phyloP scores from a whole-genome alignment of 1,140 invertebrate species.

The Calycopis cecrops region DNA sequence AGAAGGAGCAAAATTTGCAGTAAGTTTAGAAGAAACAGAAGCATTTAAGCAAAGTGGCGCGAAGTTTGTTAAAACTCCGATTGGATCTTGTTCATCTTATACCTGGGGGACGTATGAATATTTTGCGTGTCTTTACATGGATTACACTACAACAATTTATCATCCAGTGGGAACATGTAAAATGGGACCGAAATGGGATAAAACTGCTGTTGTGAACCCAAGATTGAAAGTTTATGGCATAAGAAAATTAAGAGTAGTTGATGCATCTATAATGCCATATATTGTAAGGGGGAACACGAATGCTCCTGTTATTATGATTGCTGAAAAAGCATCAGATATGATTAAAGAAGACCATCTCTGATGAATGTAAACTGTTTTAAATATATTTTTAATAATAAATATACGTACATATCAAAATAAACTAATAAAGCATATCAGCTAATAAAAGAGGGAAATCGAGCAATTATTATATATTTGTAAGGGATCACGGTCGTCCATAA shows the following conservation, averaged over 20 bases:
- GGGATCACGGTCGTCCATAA: too few species aligned
- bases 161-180: slow-evolving; percentile 85
- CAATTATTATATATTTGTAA: too few species aligned
- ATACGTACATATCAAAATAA: too few species aligned
- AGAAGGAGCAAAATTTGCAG: slow-evolving; percentile 55
- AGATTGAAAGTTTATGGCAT: slow-evolving; percentile 81
- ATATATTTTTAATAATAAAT: too few species aligned
- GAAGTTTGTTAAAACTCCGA: too few species aligned
- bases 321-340: slow-evolving; percentile 84
- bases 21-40: slow-evolving; percentile 56
- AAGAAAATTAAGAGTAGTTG: slow-evolving; percentile 80
- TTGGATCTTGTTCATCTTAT: slow-evolving; percentile 13
- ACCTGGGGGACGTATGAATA: slow-evolving; percentile 75
- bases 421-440: too few species aligned
- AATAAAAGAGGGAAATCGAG: too few species aligned
- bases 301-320: slow-evolving; percentile 85
- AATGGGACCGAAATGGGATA: slow-evolving; percentile 79
- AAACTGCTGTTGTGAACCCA: slow-evolving; percentile 80
- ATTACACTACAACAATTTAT: slow-evolving; percentile 78
- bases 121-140: slow-evolving; percentile 75
- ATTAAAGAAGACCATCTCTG: slow-evolving; percentile 76
- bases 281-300: slow-evolving; percentile 84
- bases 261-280: slow-evolving; percentile 86
- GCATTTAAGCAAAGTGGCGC: slow-evolving; percentile 22
- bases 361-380: too few species aligned